Evolutionary conservation across 2,888 invertebrate species (phyloP).

Genomic region (Conus canariensis): DNA sequence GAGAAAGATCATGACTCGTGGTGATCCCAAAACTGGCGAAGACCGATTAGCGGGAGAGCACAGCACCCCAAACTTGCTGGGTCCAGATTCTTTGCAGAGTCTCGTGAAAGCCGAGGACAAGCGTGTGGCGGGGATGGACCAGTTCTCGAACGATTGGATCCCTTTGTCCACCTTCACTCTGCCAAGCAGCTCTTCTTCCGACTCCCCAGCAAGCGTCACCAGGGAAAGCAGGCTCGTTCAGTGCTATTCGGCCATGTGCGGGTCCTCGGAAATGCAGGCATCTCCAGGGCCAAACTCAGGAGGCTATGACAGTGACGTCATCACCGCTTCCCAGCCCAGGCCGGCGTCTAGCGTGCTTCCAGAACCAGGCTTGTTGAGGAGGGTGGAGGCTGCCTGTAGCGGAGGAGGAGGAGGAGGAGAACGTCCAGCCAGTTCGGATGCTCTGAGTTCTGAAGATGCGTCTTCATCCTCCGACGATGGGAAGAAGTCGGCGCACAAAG

Average conservation of each 20-base stretch:
- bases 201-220: not conserved
- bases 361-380: not conserved
- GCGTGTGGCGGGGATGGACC: not conserved
- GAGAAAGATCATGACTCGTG: not conserved
- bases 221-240: constrained; percentile 10
- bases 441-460: not conserved
- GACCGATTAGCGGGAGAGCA: not conserved
- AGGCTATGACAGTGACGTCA: not conserved
- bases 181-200: not conserved
- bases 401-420: not conserved
- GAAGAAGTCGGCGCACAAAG: constrained; percentile 25
- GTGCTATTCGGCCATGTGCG: not conserved
- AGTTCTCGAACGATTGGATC: constrained; percentile 4
- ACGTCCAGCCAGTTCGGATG: not conserved
- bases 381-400: not conserved
- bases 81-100: not conserved
- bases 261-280: not conserved
- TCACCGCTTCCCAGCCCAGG: not conserved
- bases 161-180: constrained; percentile 19
- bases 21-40: not conserved
- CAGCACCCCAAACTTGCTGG: not conserved
- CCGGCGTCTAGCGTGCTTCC: not conserved
- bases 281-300: not conserved
- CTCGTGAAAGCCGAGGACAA: not conserved
- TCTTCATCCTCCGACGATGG: not conserved